Percentiles rank a stretch among this genome's conserved stretches.
These are phyloP conservation scores for Sylvilagus floridanus DNA, from an alignment of 2,797 vertebrate genomes.

Conservation along the genomic window DNA sequence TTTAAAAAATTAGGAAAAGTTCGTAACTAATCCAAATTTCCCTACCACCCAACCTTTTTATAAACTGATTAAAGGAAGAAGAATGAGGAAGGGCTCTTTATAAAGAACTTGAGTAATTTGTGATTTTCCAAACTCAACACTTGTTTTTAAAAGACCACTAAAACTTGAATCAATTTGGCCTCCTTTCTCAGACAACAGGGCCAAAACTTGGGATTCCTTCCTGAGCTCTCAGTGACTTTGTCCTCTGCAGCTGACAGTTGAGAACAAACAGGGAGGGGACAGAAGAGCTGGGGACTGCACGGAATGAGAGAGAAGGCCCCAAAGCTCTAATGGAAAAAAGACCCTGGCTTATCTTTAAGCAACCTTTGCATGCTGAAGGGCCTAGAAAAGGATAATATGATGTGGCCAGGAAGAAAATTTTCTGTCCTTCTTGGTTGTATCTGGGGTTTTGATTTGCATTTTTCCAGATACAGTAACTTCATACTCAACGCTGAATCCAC, in stretches of 20 bases:
- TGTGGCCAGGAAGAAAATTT: not conserved
- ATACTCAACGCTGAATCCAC: not conserved
- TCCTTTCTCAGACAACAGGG: conserved; percentile 30
- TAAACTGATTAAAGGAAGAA: conserved; percentile 18
- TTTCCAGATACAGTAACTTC: conserved; percentile 10
- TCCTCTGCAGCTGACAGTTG: not conserved
- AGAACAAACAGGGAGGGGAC: not conserved
- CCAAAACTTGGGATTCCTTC: not conserved
- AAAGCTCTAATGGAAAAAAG: not conserved
- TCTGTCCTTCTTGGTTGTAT: not conserved
- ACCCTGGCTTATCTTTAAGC: not conserved
- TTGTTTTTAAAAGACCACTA: conserved; percentile 44
- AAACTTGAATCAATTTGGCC: conserved; percentile 27
- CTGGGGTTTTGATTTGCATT: not conserved
- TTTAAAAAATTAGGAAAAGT: conserved; percentile 33
- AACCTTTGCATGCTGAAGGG: not conserved
- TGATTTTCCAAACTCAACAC: not conserved
- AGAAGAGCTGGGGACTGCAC: not conserved
- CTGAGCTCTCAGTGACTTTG: not conserved
- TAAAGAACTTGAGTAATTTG: conserved; percentile 24
- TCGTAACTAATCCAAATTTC: conserved; percentile 33
- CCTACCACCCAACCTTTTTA: not conserved
- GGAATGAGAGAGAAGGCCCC: not conserved
- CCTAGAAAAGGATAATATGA: not conserved
- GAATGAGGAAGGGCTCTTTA: not conserved